A percentile compares a stretch with the other conserved stretches of the same genome.
Evolutionary conservation across 2,113 vertebrate genomes (phyloP).

Genomic region (Neotoma lepida): DNA sequence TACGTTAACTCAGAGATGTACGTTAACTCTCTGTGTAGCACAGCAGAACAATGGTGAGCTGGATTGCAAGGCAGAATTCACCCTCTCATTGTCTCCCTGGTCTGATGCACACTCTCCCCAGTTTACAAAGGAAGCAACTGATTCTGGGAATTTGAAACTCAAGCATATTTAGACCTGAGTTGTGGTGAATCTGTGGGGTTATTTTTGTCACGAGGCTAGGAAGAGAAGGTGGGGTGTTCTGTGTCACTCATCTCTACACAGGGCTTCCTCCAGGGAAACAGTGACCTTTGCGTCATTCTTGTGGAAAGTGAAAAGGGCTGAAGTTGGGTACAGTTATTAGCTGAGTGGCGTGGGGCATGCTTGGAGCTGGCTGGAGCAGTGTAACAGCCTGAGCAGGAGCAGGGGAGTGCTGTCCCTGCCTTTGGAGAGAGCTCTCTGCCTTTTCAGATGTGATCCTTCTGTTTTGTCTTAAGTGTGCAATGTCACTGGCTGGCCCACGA

Average conservation of each 20-base stretch:
- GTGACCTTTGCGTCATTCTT: not conserved
- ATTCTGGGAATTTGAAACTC: not conserved
- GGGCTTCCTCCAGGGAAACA: not conserved
- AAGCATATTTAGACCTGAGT: accelerated
- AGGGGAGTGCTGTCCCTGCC: not conserved
- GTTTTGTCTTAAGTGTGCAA: not conserved
- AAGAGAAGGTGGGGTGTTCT: accelerated
- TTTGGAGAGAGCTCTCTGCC: not conserved
- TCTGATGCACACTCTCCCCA: no score
- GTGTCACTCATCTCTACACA: accelerated
- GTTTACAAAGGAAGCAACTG: not conserved
- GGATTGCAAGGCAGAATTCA: not conserved
- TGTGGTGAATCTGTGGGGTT: not conserved
- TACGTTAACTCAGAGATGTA: conserved; percentile 28
- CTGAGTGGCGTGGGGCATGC: not conserved
- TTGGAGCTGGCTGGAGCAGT: not conserved
- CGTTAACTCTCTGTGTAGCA: not conserved
- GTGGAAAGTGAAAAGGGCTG: not conserved
- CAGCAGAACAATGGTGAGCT: not conserved
- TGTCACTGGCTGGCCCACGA: no score
- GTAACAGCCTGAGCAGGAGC: accelerated
- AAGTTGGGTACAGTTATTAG: not conserved
- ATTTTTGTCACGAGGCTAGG: not conserved
- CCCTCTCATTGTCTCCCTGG: not conserved
- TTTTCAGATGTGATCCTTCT: conserved; percentile 54